These are phyloP conservation scores for Acrocephalus scirpaceus DNA, from an alignment of 2,797 vertebrate genomes.

Conservation along the genomic window DNA sequence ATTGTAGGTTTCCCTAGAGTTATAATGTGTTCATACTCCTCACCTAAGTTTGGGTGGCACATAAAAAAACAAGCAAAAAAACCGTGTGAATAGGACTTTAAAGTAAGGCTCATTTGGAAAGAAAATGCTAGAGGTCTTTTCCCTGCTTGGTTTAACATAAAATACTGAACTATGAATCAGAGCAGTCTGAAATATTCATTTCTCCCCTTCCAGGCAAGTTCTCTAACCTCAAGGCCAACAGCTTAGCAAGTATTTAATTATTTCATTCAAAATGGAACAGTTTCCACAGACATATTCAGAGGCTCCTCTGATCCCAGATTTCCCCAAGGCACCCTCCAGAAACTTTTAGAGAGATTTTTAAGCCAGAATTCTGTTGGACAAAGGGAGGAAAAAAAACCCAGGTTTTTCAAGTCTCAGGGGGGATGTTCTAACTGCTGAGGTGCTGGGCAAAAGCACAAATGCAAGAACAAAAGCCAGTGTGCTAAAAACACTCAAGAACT, in stretches of 20 bases:
- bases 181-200: not conserved
- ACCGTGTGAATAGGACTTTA: not conserved
- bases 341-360: not conserved
- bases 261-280: constrained; percentile 14
- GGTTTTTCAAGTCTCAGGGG: not conserved
- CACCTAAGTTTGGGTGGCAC: not conserved
- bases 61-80: not conserved
- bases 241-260: constrained; percentile 10
- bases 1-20: not conserved
- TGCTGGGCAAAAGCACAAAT: not conserved
- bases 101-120: not conserved
- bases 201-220: not conserved
- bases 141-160: not conserved
- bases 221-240: not conserved
- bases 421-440: not conserved
- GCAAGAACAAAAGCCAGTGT: not conserved
- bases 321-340: not conserved
- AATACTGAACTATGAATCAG: not conserved
- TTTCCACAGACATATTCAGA: not conserved
- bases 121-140: not conserved
- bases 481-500: not conserved
- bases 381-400: not conserved
- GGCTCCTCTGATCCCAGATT: not conserved
- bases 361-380: not conserved
- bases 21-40: not conserved